Base-by-base conservation (phyloP, 37 sponge, comb jelly and placozoan species). In the Ianthella basta region DNA sequence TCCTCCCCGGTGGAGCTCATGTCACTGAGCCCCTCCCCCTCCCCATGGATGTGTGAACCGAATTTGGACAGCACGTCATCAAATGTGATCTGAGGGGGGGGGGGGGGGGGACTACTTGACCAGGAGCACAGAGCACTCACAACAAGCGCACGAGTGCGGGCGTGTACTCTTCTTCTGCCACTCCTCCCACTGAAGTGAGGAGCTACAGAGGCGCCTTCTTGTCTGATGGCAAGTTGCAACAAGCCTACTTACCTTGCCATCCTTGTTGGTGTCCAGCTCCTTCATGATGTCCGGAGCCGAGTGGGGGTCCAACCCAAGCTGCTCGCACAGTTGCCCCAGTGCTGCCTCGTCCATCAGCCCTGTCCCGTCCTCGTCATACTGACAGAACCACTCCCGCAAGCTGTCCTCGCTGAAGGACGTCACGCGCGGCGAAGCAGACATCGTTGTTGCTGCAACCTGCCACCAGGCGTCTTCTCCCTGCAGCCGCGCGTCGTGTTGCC, bases 401-500 rank as follows among this genome's bases (percentile, higher is more conserved):
- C 78, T 75, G 16, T 75, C 78, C 38, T 75, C 78, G 25, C 54
- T 75, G 78, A 75, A 75, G 25, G 78, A 75, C 14, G 37, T 75
- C 16, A 75, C 78, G 1, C 78, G 37, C 44, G 78, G 50, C 50
- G 50, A 3, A 8, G 50, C 6, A 8, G 50, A 44, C 3, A 8
- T 10, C 50, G 8, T 44, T 8, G 50, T 8, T 44, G 50, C 50
- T 8, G 3, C 50, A 10, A 8, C 50, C 8, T 44, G 50, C 8
- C 50, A 44, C 6, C 50, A 8, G n/a, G n/a, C n/a, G n/a, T n/a
- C n/a, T n/a, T n/a, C 50, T 10, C 50, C 8, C 50, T 44, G 50
- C 50, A 8, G 3, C 50, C 50, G 50, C 8, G 50, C 50, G 50
- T 44, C 50, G 50, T 10, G 50, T 3, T 44, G 50, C 8, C 50